A percentile compares a stretch with the other conserved stretches of the same genome.
These are phyloP conservation scores for Torymus aiolomorphi DNA, from an alignment of 2,888 invertebrate species.

Conservation along the genomic window DNA sequence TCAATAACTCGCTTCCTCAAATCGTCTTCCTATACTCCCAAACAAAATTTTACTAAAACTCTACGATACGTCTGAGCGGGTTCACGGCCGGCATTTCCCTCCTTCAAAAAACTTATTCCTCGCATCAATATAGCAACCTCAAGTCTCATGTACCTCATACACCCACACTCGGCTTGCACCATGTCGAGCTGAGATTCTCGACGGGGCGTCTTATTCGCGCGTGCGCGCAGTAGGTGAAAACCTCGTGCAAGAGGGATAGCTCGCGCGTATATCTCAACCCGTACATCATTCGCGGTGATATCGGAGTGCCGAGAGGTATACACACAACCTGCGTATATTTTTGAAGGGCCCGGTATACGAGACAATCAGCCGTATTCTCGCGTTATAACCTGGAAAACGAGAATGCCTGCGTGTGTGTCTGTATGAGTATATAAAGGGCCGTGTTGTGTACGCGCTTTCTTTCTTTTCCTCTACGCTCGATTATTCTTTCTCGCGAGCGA, in stretches of 20 bases:
- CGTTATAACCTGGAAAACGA: too few species aligned
- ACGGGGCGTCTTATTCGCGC: conserved; percentile 29
- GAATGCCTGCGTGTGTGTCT: too few species aligned
- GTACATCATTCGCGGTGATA: conserved; percentile 36
- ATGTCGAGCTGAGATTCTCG: conserved; percentile 4
- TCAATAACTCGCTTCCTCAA: too few species aligned
- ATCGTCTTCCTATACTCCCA: too few species aligned
- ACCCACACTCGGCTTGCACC: background rate
- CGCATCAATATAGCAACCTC: background rate
- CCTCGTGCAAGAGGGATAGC: background rate
- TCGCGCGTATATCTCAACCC: conserved; percentile 4
- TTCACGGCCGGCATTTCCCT: too few species aligned
- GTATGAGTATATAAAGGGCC: too few species aligned
- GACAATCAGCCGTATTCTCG: conserved; percentile 19
- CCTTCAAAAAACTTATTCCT: background rate
- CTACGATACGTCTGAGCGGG: too few species aligned
- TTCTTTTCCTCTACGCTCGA: background rate
- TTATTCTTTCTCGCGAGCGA: conserved; percentile 37
- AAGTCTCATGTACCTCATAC: conserved; percentile 15
- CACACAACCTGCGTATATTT: too few species aligned
- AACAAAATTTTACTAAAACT: too few species aligned
- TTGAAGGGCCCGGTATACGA: conserved; percentile 21
- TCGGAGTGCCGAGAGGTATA: background rate
- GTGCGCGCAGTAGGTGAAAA: conserved; percentile 42
- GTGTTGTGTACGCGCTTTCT: too few species aligned